Evolutionary conservation across 2,888 invertebrate species (phyloP).

Genomic region (Drosophila prostipennis): DNA sequence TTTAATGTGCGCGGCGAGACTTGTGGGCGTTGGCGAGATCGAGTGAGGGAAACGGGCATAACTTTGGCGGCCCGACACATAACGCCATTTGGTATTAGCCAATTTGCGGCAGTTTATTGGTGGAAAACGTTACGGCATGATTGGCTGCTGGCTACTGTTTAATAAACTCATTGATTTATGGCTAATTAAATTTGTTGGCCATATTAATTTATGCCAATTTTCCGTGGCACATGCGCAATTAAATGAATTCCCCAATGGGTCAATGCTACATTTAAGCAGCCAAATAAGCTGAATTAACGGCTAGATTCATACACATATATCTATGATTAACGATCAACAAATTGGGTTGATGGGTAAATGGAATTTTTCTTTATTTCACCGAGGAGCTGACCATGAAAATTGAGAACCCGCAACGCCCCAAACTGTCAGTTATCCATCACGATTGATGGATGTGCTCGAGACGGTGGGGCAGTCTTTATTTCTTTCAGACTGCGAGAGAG

Average conservation of each 20-base stretch:
- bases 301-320: conserved; percentile 40
- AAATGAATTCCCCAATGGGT: conserved; percentile 58
- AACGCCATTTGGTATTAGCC: conserved; percentile 67
- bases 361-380: conserved; percentile 31
- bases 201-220: conserved; percentile 75
- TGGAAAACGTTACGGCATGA: conserved; percentile 66
- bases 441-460: conserved; percentile 47
- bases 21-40: conserved; percentile 56
- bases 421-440: conserved; percentile 62
- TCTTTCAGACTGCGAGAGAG: not conserved
- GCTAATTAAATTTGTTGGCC: conserved; percentile 75
- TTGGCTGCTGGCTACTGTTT: conserved; percentile 72
- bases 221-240: conserved; percentile 62
- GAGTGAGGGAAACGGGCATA: conserved; percentile 10
- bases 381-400: conserved; percentile 50
- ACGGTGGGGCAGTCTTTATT: conserved; percentile 5
- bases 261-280: conserved; percentile 61
- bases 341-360: conserved; percentile 49
- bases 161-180: conserved; percentile 80
- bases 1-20: conserved; percentile 62
- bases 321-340: conserved; percentile 68
- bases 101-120: conserved; percentile 78
- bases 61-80: conserved; percentile 63
- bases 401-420: conserved; percentile 49
- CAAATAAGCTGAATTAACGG: conserved; percentile 17